Evolutionary conservation across 2,113 vertebrate genomes (phyloP), one percentile per base, ranked within the genome.

Genomic region (Isurus oxyrinchus): DNA sequence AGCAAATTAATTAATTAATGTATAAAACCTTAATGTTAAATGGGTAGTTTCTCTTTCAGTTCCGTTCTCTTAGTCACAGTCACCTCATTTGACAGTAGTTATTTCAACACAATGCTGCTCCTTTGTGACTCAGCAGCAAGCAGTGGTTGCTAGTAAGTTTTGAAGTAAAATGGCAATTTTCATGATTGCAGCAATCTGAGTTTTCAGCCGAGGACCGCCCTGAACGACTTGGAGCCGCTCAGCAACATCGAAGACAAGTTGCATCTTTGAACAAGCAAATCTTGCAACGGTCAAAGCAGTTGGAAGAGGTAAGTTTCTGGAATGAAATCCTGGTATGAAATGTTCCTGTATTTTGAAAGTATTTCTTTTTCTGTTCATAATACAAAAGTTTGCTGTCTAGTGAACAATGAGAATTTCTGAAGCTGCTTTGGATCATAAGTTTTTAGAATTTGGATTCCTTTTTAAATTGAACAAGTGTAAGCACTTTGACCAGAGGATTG

Each of bases 201-300:
- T 97, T 98, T 79, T 98, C 98, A 0, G 97, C 98, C 40, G 99
- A 99, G 97, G 99, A 99, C 96, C 97, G 98, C 19, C 98, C 98
- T 19, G 99, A 99, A 97, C 97, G 98, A 79, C 98, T 98, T 55
- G 98, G 98, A 55, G 98, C 98, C 0, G 97, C 98, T 67, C 99
- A 99, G 63, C 98, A 99, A 1, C 99, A 99, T 88, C 98, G 97
- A 96, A 97, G 99, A 96, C 98, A 98, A 5, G 97, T 99, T 61
- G 97, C 98, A 10, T 98, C 98, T 11, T 97, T 99, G 72, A 98
- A 98, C 97, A 99, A 99, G 96, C 99, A 99, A 97, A 99, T 99
- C 97, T 96, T 98, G 61, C 98, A 99, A 96, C 99, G 98, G 97
- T 98, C 67, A 2, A 98, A 98, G 96, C 97, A 98, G 55, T 97